Percentiles rank a stretch among this genome's conserved stretches.
Conservation (phyloP, 2,113 vertebrate species). For the Actenoides lindsayi region DNA sequence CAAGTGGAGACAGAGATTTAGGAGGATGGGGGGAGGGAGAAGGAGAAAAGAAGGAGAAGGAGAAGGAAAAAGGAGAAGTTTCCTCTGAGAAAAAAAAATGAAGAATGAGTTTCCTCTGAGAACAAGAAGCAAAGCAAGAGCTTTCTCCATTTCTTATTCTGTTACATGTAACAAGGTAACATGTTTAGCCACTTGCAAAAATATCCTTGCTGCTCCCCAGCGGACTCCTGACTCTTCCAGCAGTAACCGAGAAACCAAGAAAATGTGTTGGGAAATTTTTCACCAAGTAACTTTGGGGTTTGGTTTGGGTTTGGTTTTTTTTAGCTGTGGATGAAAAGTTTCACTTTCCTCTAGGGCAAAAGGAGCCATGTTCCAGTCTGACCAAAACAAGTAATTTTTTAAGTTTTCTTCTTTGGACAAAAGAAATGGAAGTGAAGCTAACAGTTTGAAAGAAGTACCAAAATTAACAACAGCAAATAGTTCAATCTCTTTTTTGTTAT, state of each 20-base stretch:
- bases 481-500: neutral
- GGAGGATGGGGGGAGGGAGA: accelerated
- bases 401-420: neutral
- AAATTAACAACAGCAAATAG: neutral
- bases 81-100: neutral
- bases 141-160: neutral
- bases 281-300: neutral
- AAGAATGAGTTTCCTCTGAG: neutral
- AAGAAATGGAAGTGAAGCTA: neutral
- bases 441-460: neutral
- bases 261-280: neutral
- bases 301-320: too few species aligned
- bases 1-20: neutral
- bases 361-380: neutral
- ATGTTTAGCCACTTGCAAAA: neutral
- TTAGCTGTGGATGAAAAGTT: neutral
- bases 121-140: neutral
- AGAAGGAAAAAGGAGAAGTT: too few species aligned
- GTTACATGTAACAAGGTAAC: neutral
- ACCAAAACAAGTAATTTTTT: neutral
- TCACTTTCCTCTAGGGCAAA: neutral
- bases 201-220: neutral
- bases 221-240: neutral
- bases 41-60: neutral
- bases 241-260: neutral